Percentiles rank a stretch among this genome's conserved stretches.
These are phyloP conservation scores for Anoplopoma fimbria DNA, from an alignment of 2,113 vertebrate species.

Conservation along the genomic window DNA sequence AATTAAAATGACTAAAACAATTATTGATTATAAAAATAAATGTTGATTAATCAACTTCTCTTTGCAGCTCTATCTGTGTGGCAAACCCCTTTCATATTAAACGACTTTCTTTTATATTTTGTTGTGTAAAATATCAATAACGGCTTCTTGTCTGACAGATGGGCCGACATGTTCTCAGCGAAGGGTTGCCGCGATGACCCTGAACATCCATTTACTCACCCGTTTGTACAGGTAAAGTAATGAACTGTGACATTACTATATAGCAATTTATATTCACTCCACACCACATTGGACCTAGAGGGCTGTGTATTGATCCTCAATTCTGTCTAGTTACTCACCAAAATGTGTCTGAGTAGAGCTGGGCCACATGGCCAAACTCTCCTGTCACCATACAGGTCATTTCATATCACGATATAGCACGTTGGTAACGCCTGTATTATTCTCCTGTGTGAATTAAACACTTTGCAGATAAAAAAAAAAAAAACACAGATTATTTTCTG, in stretches of 20 bases:
- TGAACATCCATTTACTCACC: constrained; percentile 88
- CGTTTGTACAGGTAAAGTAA: constrained; percentile 90
- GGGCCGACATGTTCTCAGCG: constrained; percentile 90
- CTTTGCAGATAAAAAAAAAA: too few species aligned
- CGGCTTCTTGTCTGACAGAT: constrained; percentile 79
- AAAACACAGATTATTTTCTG: not conserved
- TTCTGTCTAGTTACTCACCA: too few species aligned
- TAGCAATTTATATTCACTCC: not conserved
- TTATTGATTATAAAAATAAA: not conserved
- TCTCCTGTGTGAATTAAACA: too few species aligned
- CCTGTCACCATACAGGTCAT: too few species aligned
- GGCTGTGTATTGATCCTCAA: too few species aligned
- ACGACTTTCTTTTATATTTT: not conserved
- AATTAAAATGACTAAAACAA: not conserved
- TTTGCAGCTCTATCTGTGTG: not conserved
- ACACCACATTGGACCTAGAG: too few species aligned
- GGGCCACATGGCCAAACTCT: too few species aligned
- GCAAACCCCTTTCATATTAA: not conserved
- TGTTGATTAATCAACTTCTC: not conserved
- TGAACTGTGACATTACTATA: not conserved
- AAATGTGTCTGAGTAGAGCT: too few species aligned
- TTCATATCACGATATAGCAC: not conserved
- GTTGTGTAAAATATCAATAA: not conserved
- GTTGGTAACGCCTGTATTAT: not conserved
- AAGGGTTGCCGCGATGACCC: constrained; percentile 81